These are phyloP conservation scores for Peucedramus taeniatus DNA, from an alignment of 2,113 vertebrate genomes.

Conservation along the genomic window DNA sequence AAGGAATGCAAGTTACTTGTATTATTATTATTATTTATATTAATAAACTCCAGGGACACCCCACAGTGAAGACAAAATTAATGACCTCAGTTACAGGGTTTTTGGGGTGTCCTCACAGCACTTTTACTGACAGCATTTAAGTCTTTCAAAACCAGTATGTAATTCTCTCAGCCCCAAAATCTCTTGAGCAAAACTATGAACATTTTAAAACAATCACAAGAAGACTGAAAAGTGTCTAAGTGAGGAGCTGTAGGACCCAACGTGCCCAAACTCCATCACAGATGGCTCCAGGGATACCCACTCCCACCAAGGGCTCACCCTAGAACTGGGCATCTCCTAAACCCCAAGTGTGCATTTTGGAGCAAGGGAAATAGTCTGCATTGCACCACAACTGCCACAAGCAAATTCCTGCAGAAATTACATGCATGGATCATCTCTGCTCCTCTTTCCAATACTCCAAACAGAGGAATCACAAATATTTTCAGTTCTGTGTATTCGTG, in stretches of 20 bases:
- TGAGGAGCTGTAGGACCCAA: not conserved
- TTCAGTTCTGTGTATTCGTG: not conserved
- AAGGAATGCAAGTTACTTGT: not conserved
- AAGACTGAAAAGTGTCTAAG: not conserved
- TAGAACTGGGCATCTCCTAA: not conserved
- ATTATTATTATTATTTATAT: not conserved
- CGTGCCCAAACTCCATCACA: not conserved
- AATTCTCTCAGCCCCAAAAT: not conserved
- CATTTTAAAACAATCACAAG: not conserved
- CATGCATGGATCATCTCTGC: rapidly evolving
- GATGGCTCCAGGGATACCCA: not conserved
- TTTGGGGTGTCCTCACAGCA: not conserved
- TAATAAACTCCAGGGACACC: not conserved
- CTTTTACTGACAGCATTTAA: not conserved
- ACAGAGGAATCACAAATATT: not conserved
- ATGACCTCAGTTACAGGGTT: not conserved
- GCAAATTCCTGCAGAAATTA: not conserved
- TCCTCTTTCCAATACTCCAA: not conserved
- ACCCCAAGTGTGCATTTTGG: rapidly evolving
- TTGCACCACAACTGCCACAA: not conserved
- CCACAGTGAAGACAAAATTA: not conserved
- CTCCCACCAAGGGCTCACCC: rapidly evolving
- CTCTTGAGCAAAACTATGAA: not conserved
- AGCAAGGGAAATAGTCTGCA: not conserved
- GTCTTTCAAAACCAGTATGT: not conserved